Base-by-base conservation (phyloP, 2,797 vertebrate species). In the Esox lucius region DNA sequence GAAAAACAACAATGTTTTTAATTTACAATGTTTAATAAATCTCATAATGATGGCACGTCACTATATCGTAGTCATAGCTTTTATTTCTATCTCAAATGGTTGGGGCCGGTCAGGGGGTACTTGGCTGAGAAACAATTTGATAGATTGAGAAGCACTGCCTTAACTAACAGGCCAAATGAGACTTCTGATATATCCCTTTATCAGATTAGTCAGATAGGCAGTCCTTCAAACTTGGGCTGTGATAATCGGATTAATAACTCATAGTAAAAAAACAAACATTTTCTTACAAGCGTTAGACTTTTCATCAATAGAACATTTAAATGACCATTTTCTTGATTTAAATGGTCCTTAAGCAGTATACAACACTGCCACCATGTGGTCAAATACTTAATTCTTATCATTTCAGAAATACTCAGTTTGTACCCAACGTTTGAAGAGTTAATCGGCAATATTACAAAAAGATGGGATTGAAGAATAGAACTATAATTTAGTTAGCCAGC, bases 301-400 rank as follows among this genome's bases (percentile, higher is more conserved):
- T 56, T 56, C 7, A 56, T n/a, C n/a, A 22, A 2, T 56, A 1
- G 53, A 39, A 39, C 56, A n/a, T 17, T 56, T 56, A 22, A 56
- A 56, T 3, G 9, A 56, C 53, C 19, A 22, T 56, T 56, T 22
- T 7, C 0, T 53, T 19, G 5, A 19, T 53, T 53, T 49, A 53
- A n/a, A 22, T 19, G 19, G 9, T 56, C 19, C 0, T n/a, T 0
- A 9, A 22, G n/a, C 5, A 56, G 6, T 56, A 56, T 9, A 56
- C 8, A 66, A 76, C n/a, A 31, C 31, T 71, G 70, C 70, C 33
- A 24, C 62, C 70, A 48, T 59, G 75, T 72, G 75, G 70, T 48
- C 16, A 24, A 46, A 28, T 24, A 1, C 12, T 7, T 56, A 48
- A 72, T 35, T 72, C 61, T 46, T 64, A 4, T 26, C 16, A 28